Evolutionary conservation across 2,888 invertebrate genomes (phyloP).

Genomic region (Dryobotodes eremita): DNA sequence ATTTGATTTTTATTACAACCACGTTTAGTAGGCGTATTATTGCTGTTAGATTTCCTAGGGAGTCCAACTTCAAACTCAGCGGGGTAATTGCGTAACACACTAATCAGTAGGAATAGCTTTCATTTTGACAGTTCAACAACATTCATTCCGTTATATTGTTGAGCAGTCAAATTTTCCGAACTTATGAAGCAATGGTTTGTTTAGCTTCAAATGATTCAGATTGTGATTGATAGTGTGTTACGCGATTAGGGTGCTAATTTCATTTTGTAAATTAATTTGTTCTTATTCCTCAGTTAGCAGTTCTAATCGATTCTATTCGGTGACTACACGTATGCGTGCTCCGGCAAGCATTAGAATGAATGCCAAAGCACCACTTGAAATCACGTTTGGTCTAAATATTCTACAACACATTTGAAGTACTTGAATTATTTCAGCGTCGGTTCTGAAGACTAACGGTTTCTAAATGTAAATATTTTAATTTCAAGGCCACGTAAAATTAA

Average conservation of each 20-base stretch:
- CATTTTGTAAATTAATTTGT: neutral
- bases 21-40: neutral
- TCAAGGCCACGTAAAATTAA: slow-evolving; percentile 52
- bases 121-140: too few relatives aligned
- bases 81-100: too few relatives aligned
- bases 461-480: slow-evolving; percentile 29
- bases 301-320: slow-evolving; percentile 17
- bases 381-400: slow-evolving; percentile 46
- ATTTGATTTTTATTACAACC: neutral
- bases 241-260: too few relatives aligned
- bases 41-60: neutral
- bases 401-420: slow-evolving; percentile 32
- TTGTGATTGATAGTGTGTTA: too few relatives aligned
- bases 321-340: slow-evolving; percentile 4
- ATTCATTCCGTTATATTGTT: too few relatives aligned
- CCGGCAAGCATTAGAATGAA: slow-evolving; percentile 23
- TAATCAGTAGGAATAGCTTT: too few relatives aligned
- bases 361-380: slow-evolving; percentile 50
- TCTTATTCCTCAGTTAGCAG: neutral
- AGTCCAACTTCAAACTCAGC: neutral
- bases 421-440: slow-evolving; percentile 41
- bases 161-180: too few relatives aligned
- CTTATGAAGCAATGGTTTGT: too few relatives aligned
- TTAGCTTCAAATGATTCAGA: too few relatives aligned
- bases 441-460: slow-evolving; percentile 28